phyloP scores from a whole-genome alignment of 2,888 invertebrate genomes.

The Notodonta dromedarius region DNA sequence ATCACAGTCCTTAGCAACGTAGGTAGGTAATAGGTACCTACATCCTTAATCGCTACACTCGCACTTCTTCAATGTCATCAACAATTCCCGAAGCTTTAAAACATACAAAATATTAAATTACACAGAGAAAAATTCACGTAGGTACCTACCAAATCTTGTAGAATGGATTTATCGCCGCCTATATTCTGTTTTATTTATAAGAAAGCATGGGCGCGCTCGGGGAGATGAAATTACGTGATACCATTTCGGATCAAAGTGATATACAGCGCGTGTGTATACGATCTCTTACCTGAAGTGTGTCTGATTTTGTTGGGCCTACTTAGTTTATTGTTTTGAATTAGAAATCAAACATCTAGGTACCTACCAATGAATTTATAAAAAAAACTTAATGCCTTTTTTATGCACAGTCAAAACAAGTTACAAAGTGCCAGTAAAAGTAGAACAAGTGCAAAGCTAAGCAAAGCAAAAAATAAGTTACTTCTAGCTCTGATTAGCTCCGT shows the following conservation, averaged over 20 bases:
- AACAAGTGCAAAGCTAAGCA: too few relatives aligned
- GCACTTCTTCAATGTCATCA: conserved; percentile 62
- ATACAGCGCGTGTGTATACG: conserved; percentile 60
- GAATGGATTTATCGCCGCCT: conserved; percentile 79
- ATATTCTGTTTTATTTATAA: conserved; percentile 83
- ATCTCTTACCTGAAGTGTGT: conserved; percentile 39
- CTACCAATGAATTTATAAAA: too few relatives aligned
- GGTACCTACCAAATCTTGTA: conserved; percentile 57
- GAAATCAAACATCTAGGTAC: too few relatives aligned
- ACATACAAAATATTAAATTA: conserved; percentile 78
- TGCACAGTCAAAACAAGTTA: too few relatives aligned
- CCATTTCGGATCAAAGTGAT: conserved; percentile 81
- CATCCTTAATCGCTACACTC: conserved; percentile 40
- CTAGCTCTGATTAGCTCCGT: too few relatives aligned
- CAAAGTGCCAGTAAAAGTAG: too few relatives aligned
- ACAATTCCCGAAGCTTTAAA: conserved; percentile 63
- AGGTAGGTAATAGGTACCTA: too few relatives aligned
- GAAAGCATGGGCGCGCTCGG: conserved; percentile 72
- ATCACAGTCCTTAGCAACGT: too few relatives aligned
- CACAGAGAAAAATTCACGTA: conserved; percentile 66
- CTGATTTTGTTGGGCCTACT: conserved; percentile 24
- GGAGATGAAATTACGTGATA: conserved; percentile 84
- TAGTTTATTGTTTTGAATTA: not conserved
- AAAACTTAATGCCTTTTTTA: too few relatives aligned
- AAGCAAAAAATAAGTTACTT: too few relatives aligned